Evolutionary conservation across 2,888 invertebrate species (phyloP).

Genomic region (Aphidius colemani): DNA sequence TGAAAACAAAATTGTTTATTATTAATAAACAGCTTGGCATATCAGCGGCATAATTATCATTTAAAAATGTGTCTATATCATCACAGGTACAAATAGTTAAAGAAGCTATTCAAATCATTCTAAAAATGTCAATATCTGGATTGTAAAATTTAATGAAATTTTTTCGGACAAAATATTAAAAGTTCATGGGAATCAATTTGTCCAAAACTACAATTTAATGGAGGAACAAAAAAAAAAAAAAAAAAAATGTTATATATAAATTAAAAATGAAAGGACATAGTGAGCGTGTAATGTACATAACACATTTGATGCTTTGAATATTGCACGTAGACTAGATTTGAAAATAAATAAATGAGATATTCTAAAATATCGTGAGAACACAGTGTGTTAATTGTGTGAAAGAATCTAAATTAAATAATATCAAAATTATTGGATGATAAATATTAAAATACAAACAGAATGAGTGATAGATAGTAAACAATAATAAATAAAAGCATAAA

Average conservation of each 20-base stretch:
- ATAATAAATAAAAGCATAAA: conserved; percentile 25
- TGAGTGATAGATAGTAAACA: conserved; percentile 32
- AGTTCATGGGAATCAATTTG: too few species aligned
- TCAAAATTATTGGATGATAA: conserved; percentile 34
- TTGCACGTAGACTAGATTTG: conserved; percentile 48
- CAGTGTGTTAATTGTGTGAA: conserved; percentile 42
- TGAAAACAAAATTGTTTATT: neutral
- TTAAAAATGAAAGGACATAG: conserved; percentile 28
- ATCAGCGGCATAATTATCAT: conserved; percentile 30
- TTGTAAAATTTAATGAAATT: too few species aligned
- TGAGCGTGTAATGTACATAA: conserved; percentile 54
- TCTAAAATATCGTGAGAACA: conserved; percentile 21
- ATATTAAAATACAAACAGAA: conserved; percentile 33
- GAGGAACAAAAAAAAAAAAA: conserved; percentile 7
- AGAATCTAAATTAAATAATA: conserved; percentile 22
- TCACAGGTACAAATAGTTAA: conserved; percentile 1
- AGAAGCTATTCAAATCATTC: too few species aligned
- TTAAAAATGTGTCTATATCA: conserved; percentile 42
- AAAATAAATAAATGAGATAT: conserved; percentile 22
- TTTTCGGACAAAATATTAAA: too few species aligned
- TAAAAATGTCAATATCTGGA: too few species aligned
- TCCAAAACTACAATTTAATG: too few species aligned
- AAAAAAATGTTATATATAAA: conserved; percentile 21
- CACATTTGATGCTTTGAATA: conserved; percentile 50
- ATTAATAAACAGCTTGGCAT: conserved; percentile 15